Base-by-base conservation (phyloP, 2,113 vertebrate species). In the Spea bombifrons region DNA sequence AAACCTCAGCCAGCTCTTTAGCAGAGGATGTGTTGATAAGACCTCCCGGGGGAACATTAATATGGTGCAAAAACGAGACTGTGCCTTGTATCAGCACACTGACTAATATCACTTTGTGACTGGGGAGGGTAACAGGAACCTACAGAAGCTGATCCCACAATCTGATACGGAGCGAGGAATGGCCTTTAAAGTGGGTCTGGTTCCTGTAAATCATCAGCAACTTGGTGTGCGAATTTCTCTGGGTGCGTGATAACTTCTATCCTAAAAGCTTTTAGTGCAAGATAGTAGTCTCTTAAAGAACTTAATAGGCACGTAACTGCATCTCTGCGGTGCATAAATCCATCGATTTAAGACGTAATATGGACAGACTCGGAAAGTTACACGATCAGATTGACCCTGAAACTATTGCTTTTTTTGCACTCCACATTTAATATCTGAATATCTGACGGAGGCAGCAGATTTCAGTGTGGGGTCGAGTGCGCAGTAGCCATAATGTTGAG, bases 11-110 rank as follows among this genome's bases (percentile, higher is more conserved):
- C 76, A 72, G 50, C 55, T 78, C 61, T 79, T 73, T 66, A 57
- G 63, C 71, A 79, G 70, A 71, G 63, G 77, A 79, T 66, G 68
- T 79, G 77, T 66, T 59, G 77, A 79, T 79, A 67, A 79, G 70
- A 49, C 2, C 8, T 67, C 57, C 63, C 52, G 45, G 7, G 63
- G 70, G 71, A 59, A 44, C 61, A 73, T 79, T 70, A 77, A 50
- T 47, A 73, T 48, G 16, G 50, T 49, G 8, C 50, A 17, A 45
- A 79, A 45, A n/a, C 17, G 48, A 52, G 70, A 17, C 48, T 46
- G 76, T 12, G 15, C 44, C 70, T 66, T 57, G 52, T 48, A 73
- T 79, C 77, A 79, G 77, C 70, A 65, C 70, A 49, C 46, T 79
- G 77, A 73, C 63, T 57, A 64, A 65, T 72, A 73, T 73, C 76